phyloP scores from a whole-genome alignment of 2,888 invertebrate genomes.

The Ophion slaviceki region DNA sequence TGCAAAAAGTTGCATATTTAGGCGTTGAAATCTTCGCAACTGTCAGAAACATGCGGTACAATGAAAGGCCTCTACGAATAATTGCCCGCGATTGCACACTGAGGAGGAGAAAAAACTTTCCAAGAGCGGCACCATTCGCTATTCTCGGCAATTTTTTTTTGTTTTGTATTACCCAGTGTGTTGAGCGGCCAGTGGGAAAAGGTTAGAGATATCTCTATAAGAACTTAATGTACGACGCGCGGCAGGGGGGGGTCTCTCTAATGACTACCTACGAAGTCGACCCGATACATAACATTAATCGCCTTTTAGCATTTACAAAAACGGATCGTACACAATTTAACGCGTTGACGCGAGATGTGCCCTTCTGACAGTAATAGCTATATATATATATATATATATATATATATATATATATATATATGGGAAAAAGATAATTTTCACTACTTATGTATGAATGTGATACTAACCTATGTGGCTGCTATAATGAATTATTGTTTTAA shows the following conservation, averaged over 20 bases:
- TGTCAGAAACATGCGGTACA: slow-evolving; percentile 32
- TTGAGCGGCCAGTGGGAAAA: slow-evolving; percentile 69
- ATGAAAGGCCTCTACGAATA: slow-evolving; percentile 22
- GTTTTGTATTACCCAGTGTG: slow-evolving; percentile 37
- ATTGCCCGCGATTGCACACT: slow-evolving; percentile 31
- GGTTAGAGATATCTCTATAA: slow-evolving; percentile 78
- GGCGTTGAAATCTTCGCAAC: slow-evolving; percentile 27
- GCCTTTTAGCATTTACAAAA: slow-evolving; percentile 31
- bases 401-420: not conserved
- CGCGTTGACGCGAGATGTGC: not conserved
- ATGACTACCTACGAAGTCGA: slow-evolving; percentile 75
- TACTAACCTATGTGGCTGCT: too few relatives aligned
- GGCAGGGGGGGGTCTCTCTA: slow-evolving; percentile 70
- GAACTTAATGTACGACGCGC: slow-evolving; percentile 78
- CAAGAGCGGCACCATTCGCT: slow-evolving; percentile 27
- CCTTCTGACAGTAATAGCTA: not conserved
- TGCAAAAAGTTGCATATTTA: slow-evolving; percentile 22
- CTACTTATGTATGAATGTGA: too few relatives aligned
- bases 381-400: not conserved
- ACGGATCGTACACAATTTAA: slow-evolving; percentile 14
- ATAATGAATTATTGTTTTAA: too few relatives aligned
- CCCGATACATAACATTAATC: slow-evolving; percentile 42
- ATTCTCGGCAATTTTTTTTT: slow-evolving; percentile 31
- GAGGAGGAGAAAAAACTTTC: slow-evolving; percentile 17
- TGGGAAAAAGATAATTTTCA: too few relatives aligned